Evolutionary conservation across 2,888 invertebrate species (phyloP).

Genomic region (Rotaria magnacalcarata): DNA sequence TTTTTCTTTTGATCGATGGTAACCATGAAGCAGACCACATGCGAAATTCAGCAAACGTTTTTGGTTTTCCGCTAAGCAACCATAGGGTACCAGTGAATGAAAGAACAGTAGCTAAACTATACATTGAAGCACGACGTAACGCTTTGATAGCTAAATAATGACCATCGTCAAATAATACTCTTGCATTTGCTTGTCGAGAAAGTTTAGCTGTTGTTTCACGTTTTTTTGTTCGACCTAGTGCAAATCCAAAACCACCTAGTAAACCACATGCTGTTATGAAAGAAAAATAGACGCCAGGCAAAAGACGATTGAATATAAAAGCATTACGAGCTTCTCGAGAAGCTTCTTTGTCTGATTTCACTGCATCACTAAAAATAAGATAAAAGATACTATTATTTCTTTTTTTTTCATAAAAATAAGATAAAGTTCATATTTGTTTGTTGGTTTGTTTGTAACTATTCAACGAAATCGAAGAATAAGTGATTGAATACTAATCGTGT

Average conservation of each 20-base stretch:
- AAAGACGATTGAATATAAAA: background rate
- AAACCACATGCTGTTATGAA: constrained; percentile 40
- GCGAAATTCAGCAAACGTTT: constrained; percentile 43
- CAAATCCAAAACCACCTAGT: constrained; percentile 41
- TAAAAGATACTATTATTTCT: background rate
- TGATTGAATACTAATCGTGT: background rate
- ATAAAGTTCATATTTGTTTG: background rate
- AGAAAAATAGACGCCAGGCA: constrained; percentile 42
- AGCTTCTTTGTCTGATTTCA: background rate
- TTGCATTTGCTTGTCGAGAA: constrained; percentile 27
- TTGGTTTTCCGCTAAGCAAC: constrained; percentile 41
- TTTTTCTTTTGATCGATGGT: constrained; percentile 36
- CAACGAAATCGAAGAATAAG: background rate
- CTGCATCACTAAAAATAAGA: background rate
- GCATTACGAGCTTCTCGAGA: constrained; percentile 1
- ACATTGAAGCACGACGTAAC: constrained; percentile 42
- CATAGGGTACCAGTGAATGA: constrained; percentile 40
- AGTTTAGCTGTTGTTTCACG: constrained; percentile 37
- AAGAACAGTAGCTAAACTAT: constrained; percentile 40
- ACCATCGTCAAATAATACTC: constrained; percentile 40
- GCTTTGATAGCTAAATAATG: constrained; percentile 37
- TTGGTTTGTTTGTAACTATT: background rate
- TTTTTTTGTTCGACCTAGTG: constrained; percentile 38
- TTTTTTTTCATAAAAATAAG: background rate
- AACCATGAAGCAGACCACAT: constrained; percentile 36